These are phyloP conservation scores for Entomyzon cyanotis DNA, from an alignment of 2,113 vertebrate genomes.

Conservation along the genomic window DNA sequence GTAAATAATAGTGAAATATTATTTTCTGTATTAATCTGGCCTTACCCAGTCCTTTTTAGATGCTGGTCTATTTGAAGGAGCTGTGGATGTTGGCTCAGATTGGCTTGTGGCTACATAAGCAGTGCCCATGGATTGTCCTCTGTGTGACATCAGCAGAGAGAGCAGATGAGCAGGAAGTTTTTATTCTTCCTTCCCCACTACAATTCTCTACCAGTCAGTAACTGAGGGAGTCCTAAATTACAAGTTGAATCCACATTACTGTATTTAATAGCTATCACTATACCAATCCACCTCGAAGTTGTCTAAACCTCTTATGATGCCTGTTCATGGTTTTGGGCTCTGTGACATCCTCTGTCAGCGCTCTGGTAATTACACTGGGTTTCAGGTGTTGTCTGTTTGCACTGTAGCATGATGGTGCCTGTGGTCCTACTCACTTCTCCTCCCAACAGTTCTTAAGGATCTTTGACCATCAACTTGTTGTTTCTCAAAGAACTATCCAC, in stretches of 20 bases:
- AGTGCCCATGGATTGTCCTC: neutral
- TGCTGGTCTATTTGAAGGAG: neutral
- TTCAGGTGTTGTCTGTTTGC: neutral
- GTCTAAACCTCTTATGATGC: neutral
- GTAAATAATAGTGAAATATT: neutral
- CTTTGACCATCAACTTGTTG: neutral
- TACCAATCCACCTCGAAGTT: neutral
- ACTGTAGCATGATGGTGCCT: neutral
- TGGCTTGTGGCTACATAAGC: neutral
- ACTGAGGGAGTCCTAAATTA: neutral
- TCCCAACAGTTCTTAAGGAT: neutral
- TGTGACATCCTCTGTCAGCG: neutral
- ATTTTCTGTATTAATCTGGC: neutral
- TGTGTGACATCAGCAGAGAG: neutral
- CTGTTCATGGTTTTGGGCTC: neutral
- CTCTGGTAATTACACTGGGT: neutral
- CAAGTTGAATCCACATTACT: neutral
- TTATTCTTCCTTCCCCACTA: neutral
- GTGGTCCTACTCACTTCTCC: neutral
- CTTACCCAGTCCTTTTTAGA: neutral
- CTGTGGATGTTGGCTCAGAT: neutral
- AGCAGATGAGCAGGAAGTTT: neutral
- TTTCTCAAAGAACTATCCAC: neutral
- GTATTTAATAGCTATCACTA: neutral
- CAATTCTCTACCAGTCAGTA: neutral